Percentiles rank a stretch among this genome's conserved stretches.
Conservation (phyloP, 2,113 vertebrate species). For the Hippotragus niger region DNA sequence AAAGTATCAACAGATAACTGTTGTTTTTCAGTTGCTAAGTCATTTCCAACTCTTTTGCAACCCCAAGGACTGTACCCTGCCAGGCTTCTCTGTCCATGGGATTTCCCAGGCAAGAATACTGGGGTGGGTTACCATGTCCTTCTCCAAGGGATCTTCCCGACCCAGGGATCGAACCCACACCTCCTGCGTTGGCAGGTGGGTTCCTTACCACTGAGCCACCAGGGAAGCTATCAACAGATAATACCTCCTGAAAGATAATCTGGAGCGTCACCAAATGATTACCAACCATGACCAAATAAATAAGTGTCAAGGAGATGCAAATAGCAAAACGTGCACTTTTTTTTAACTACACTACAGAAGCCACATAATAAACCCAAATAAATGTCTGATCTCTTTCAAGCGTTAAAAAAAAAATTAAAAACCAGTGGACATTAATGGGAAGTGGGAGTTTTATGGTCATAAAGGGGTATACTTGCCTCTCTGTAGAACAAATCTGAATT, state of each 20-base stretch:
- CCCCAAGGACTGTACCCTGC: neutral
- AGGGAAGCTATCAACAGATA: neutral
- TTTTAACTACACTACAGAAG: neutral
- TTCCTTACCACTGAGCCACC: neutral
- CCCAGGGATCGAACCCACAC: neutral
- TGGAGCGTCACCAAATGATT: neutral
- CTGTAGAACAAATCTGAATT: conserved; percentile 97
- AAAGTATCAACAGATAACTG: neutral
- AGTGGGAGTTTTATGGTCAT: neutral
- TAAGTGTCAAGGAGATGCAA: neutral
- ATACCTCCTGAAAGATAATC: neutral
- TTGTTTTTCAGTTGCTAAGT: neutral
- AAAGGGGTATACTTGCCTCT: conserved; percentile 83
- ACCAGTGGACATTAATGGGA: neutral
- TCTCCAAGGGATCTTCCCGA: neutral
- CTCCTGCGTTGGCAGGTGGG: neutral
- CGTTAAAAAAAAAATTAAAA: neutral
- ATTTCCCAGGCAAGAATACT: neutral
- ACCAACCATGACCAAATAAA: neutral
- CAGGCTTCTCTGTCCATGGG: neutral
- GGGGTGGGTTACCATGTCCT: neutral
- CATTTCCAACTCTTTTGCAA: neutral
- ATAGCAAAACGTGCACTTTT: neutral
- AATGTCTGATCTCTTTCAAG: neutral
- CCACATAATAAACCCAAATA: neutral